Conservation (phyloP, 1,140 invertebrate species). For the Melanaphis sacchari region DNA sequence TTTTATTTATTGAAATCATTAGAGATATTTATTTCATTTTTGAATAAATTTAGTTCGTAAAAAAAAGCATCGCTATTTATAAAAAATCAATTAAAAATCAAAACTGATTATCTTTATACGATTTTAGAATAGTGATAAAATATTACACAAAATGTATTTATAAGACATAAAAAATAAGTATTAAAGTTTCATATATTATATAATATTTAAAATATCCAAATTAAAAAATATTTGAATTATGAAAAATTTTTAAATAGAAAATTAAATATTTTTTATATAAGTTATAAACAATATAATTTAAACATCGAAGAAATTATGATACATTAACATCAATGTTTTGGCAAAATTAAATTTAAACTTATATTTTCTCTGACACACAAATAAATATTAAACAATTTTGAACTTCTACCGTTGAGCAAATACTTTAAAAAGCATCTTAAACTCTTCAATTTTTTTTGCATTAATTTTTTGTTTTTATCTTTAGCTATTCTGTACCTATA, state of each 20-base stretch:
- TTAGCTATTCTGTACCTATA: too few relatives aligned
- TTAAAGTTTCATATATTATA: too few relatives aligned
- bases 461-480: background rate
- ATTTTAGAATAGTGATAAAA: background rate
- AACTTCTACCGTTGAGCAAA: background rate
- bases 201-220: background rate
- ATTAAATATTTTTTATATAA: background rate
- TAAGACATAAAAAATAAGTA: background rate
- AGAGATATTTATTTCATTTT: background rate
- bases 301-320: background rate
- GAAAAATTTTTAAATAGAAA: background rate
- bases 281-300: background rate
- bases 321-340: background rate
- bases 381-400: background rate
- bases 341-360: too few relatives aligned
- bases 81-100: background rate
- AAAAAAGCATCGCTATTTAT: too few relatives aligned
- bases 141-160: background rate
- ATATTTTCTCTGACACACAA: background rate
- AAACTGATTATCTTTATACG: background rate
- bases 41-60: background rate
- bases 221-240: background rate
- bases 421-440: background rate
- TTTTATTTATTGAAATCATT: background rate
- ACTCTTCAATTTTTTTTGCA: background rate